Percentiles rank a stretch among this genome's conserved stretches.
These are phyloP conservation scores for Sweltsa coloradensis DNA, from an alignment of 1,140 invertebrate genomes.

Conservation along the genomic window DNA sequence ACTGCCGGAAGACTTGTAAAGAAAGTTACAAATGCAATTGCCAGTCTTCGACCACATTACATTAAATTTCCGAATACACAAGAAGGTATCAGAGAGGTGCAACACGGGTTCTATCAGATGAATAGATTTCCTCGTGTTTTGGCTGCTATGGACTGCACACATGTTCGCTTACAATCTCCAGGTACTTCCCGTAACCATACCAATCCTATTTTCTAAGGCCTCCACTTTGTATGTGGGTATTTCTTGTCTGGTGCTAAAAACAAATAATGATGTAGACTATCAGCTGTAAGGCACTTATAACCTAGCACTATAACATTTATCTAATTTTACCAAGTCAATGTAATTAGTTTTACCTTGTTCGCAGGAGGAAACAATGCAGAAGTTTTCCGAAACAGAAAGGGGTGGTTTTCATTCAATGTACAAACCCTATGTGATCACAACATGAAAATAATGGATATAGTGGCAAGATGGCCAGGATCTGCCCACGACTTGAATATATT, in stretches of 20 bases:
- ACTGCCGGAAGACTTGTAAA: conserved; percentile 19
- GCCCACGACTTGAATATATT: conserved; percentile 28
- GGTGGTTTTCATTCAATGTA: conserved; percentile 30
- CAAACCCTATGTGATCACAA: conserved; percentile 28
- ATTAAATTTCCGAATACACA: conserved; percentile 19
- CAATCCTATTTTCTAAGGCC: not conserved
- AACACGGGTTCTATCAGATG: conserved; percentile 19
- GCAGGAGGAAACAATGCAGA: conserved; percentile 23
- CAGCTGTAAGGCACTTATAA: not conserved
- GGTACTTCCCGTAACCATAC: not conserved
- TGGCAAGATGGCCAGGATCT: conserved; percentile 27
- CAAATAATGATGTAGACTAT: not conserved
- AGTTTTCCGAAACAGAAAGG: conserved; percentile 30
- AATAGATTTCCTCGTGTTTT: conserved; percentile 22
- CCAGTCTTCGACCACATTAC: conserved; percentile 15
- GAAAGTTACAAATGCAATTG: conserved; percentile 19
- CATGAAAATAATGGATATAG: conserved; percentile 25
- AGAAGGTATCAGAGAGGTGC: conserved; percentile 16
- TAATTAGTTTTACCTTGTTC: conserved; percentile 1
- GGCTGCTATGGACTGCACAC: conserved; percentile 25
- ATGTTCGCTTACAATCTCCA: conserved; percentile 20
- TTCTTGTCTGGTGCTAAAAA: not conserved
- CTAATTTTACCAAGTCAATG: not conserved
- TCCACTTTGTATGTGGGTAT: not conserved
- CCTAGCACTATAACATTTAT: not conserved